Conservation (phyloP, 2,888 invertebrate genomes). For the Leptura quadrifasciata region DNA sequence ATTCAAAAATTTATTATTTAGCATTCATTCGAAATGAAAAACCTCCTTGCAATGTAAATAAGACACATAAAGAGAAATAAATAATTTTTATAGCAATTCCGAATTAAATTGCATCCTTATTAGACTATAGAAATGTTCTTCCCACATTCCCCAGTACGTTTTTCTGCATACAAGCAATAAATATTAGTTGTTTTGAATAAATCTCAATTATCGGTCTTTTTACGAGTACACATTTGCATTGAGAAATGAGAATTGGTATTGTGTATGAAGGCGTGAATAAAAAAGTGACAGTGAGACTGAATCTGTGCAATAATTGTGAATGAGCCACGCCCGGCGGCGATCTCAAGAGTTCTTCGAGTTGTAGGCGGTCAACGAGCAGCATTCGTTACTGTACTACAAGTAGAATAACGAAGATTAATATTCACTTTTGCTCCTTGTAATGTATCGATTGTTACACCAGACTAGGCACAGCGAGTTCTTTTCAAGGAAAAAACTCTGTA, state of each 20-base stretch:
- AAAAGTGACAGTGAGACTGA: constrained; percentile 54
- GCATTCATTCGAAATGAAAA: background rate
- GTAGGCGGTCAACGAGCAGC: constrained; percentile 61
- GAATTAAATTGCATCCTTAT: constrained; percentile 18
- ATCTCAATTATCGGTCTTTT: constrained; percentile 57
- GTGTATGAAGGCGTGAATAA: constrained; percentile 43
- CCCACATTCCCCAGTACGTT: constrained; percentile 26
- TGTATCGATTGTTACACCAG: constrained; percentile 36
- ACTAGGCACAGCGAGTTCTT: constrained; percentile 2
- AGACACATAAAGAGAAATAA: constrained; percentile 19
- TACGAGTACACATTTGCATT: constrained; percentile 55
- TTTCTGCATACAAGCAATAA: constrained; percentile 28
- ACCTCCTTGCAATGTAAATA: background rate
- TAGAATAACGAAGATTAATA: constrained; percentile 68
- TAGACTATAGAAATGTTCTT: constrained; percentile 19
- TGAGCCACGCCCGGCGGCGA: constrained; percentile 60
- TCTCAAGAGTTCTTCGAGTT: constrained; percentile 57
- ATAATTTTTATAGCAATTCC: constrained; percentile 19
- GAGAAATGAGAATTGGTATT: constrained; percentile 55
- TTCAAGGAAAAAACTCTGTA: constrained; percentile 7
- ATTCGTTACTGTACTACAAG: constrained; percentile 66
- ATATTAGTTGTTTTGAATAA: constrained; percentile 51
- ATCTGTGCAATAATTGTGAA: constrained; percentile 61
- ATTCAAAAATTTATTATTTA: background rate
- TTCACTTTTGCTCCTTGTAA: constrained; percentile 60